Conservation (phyloP, 53 echinoderm and acorn worm species). For the Astropecten irregularis region DNA sequence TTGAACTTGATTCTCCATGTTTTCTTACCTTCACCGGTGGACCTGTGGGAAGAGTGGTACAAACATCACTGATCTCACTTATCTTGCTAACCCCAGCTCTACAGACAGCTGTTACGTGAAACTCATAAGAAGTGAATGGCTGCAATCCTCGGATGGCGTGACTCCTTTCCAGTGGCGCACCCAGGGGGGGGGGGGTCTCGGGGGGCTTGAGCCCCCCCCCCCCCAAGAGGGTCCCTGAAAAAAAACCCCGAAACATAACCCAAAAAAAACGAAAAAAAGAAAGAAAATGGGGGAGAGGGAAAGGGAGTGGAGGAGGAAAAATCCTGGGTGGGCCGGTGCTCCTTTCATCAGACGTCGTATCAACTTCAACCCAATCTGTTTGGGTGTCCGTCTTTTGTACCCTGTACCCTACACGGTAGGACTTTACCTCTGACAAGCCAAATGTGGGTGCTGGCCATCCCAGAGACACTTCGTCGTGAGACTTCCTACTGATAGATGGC, state of each 20-base stretch:
- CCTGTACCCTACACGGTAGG: constrained; percentile 50
- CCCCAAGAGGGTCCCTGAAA: no score
- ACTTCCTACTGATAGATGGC: background rate
- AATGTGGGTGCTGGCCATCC: constrained; percentile 45
- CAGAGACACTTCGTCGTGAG: constrained; percentile 22
- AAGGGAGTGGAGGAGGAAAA: no score
- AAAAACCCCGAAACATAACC: no score
- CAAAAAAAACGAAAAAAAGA: no score
- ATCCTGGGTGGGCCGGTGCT: no score
- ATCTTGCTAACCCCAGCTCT: constrained; percentile 20
- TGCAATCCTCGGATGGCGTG: no score
- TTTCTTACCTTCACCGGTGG: constrained; percentile 48
- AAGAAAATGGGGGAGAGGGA: no score
- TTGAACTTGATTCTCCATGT: background rate
- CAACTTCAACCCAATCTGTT: no score
- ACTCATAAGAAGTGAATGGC: constrained; percentile 42
- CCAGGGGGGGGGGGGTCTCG: no score
- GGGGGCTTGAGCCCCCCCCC: no score
- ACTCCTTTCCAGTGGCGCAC: no score
- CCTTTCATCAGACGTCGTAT: no score
- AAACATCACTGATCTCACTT: constrained; percentile 13
- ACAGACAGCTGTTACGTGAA: constrained; percentile 33
- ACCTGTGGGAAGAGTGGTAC: constrained; percentile 47
- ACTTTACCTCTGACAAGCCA: constrained; percentile 19
- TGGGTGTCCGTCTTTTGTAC: background rate